Base-by-base conservation (phyloP, 2,888 invertebrate species). In the Hypena proboscidalis region DNA sequence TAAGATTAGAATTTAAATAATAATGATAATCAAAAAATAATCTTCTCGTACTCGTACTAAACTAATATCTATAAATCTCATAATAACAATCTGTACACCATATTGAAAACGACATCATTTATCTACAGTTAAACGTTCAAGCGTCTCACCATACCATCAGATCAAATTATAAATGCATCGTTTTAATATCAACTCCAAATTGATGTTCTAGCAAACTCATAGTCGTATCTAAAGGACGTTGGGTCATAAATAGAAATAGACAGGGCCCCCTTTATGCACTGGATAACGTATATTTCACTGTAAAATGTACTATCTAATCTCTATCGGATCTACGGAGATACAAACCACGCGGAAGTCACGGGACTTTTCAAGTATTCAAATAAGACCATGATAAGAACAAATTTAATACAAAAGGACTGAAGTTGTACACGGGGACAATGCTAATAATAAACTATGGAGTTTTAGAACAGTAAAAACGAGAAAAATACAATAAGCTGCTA, bases 341-440 rank as follows among this genome's bases (percentile, higher is more conserved):
- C 55, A 40, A 52, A 49, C 53, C 34, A 65, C 54, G 58, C 69
- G 70, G 74, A 76, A 72, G 67, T 47, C 25, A 41, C 25, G 43
- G 42, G 52, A 62, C 55, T 54, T 64, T 71, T 67, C 67, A 67
- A 64, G 69, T 74, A 75, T 78, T 77, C 68, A 77, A 74, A 75
- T 74, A 64, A 45, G 44, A 62, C 56, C 61, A 23, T 69, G 70
- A 74, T 76, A 78, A 69, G 59, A 53, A 64, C 56, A 55, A 68
- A 71, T 67, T 70, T 67, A 71, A 70, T 69, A 55, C 60, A 53
- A 59, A 45, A 39, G 49, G 56, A 59, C 35, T 14, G 4, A 22
- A 49, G 22, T 8, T 23, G 4, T 8, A 13, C 4, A 25, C 3
- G n/a, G 1, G n/a, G 10, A 19, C 11, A 10, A 10, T 19, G 17